These are phyloP conservation scores for Troides helena DNA, from an alignment of 2,888 invertebrate species.

Conservation along the genomic window DNA sequence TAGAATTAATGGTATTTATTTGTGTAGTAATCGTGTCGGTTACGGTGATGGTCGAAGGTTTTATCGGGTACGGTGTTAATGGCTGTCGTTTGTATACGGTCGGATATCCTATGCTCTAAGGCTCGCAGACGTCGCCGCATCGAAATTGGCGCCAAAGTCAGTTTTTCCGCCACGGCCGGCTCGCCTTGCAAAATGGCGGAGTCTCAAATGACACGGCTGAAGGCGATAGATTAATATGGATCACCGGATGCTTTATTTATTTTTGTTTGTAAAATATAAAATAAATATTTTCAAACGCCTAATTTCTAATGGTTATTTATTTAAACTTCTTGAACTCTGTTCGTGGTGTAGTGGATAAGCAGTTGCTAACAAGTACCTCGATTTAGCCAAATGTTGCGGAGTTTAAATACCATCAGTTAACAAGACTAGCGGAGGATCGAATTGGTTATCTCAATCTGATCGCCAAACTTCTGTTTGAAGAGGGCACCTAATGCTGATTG, in stretches of 20 bases:
- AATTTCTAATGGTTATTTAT: not conserved
- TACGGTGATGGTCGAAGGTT: slow-evolving; percentile 20
- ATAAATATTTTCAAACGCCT: not conserved
- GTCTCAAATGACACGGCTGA: slow-evolving; percentile 70
- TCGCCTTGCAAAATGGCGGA: slow-evolving; percentile 77
- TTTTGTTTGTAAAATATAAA: not conserved
- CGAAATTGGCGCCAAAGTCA: slow-evolving; percentile 78
- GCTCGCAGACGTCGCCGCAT: slow-evolving; percentile 52
- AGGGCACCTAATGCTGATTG: no score
- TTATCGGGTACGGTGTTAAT: slow-evolving; percentile 10
- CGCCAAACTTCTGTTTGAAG: no score
- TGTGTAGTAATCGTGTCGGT: slow-evolving; percentile 50
- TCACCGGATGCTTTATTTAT: slow-evolving; percentile 38
- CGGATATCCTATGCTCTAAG: slow-evolving; percentile 38
- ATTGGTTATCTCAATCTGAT: no score
- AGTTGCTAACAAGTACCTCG: no score
- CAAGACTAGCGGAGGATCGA: no score
- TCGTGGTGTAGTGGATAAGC: no score
- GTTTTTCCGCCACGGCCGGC: slow-evolving; percentile 75
- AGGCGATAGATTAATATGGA: slow-evolving; percentile 54
- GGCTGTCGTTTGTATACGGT: slow-evolving; percentile 46
- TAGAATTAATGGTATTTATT: slow-evolving; percentile 74
- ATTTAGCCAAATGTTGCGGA: no score
- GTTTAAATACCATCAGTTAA: no score
- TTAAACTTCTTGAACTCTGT: no score